Percentiles rank a stretch among this genome's conserved stretches.
Conservation (phyloP, 2,797 vertebrate species). For the Sphenopsis melanotis region DNA sequence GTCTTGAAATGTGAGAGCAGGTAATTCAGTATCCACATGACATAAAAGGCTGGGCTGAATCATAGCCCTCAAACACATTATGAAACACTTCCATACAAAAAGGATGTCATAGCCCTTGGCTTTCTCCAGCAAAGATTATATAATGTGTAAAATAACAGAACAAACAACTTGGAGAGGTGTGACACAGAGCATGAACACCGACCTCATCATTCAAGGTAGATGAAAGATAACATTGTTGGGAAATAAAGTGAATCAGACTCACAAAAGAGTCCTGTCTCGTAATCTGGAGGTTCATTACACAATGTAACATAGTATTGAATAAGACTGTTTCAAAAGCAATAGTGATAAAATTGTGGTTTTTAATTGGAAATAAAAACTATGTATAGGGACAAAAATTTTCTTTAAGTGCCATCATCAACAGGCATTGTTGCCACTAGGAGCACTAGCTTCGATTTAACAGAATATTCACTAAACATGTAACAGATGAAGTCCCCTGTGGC, state of each 20-base stretch:
- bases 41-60: background rate
- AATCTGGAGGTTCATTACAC: background rate
- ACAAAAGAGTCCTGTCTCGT: background rate
- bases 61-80: background rate
- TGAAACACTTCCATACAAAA: background rate
- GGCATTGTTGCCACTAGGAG: background rate
- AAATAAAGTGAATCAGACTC: background rate
- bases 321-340: background rate
- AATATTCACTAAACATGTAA: background rate
- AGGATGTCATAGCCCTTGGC: background rate
- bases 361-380: background rate
- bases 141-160: background rate
- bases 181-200: background rate
- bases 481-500: background rate
- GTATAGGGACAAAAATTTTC: background rate
- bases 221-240: background rate
- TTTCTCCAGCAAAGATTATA: background rate
- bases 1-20: background rate
- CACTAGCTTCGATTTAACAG: background rate
- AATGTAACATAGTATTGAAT: background rate
- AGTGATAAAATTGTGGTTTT: background rate
- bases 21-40: background rate
- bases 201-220: background rate
- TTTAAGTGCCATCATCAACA: background rate
- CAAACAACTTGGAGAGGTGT: background rate